Conservation (phyloP, 2,113 vertebrate species). For the Phylloscopus trochilus region DNA sequence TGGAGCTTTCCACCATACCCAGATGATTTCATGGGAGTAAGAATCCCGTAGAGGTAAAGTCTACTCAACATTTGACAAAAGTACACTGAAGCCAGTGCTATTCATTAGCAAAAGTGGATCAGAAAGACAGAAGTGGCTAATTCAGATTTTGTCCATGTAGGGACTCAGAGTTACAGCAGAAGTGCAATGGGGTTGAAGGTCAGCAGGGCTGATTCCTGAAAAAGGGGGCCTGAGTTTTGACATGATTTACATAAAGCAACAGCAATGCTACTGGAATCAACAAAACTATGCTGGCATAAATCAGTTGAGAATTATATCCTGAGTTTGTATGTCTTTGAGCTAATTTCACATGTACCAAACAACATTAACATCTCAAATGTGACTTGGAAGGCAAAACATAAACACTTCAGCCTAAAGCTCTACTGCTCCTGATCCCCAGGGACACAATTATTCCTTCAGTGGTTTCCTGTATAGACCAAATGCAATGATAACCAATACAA, state of each 20-base stretch:
- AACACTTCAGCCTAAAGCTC: neutral
- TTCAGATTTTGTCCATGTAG: neutral
- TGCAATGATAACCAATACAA: neutral
- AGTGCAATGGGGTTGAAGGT: neutral
- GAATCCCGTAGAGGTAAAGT: neutral
- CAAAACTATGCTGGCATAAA: neutral
- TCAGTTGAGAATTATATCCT: neutral
- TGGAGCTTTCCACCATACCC: neutral
- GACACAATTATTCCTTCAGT: neutral
- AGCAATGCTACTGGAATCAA: neutral
- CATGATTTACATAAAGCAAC: neutral
- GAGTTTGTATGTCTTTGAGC: neutral
- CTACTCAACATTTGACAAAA: neutral
- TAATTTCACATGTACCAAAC: conserved; percentile 7
- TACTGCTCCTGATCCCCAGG: neutral
- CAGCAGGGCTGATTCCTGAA: neutral
- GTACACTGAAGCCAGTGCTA: neutral
- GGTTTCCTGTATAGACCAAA: neutral
- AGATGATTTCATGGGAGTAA: neutral
- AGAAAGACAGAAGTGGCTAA: neutral
- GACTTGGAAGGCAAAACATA: neutral
- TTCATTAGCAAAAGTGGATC: neutral
- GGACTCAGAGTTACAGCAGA: neutral
- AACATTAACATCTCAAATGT: neutral
- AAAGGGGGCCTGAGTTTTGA: neutral